Percentiles rank a stretch among this genome's conserved stretches.
phyloP scores from a whole-genome alignment of 2,113 vertebrate genomes.

The Lanius collurio region DNA sequence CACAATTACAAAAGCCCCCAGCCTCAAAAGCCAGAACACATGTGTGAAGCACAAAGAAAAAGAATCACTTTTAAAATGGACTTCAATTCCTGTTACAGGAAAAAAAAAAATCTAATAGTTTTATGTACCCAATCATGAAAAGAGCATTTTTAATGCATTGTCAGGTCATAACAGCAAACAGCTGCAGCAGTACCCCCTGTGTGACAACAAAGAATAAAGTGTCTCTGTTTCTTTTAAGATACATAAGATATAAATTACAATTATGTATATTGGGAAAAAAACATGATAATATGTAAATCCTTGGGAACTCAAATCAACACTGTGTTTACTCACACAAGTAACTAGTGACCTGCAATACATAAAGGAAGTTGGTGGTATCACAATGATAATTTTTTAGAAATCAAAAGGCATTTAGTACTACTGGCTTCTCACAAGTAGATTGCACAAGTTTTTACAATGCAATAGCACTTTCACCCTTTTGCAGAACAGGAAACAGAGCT shows the following conservation, averaged over 20 bases:
- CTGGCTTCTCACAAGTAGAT: not conserved
- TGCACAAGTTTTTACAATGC: not conserved
- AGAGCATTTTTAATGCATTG: not conserved
- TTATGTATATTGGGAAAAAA: not conserved
- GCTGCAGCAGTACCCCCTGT: not conserved
- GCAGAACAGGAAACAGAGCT: not conserved
- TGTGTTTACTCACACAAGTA: not conserved
- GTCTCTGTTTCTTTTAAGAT: not conserved
- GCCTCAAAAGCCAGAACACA: not conserved
- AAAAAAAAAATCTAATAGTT: not conserved
- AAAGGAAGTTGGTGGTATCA: not conserved
- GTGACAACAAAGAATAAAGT: not conserved
- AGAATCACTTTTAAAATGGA: not conserved
- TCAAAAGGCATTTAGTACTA: not conserved
- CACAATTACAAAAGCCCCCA: not conserved
- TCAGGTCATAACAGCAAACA: not conserved
- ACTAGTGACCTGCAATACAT: not conserved
- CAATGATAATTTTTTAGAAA: not conserved
- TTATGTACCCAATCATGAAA: not conserved
- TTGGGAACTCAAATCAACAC: not conserved
- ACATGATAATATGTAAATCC: fast-evolving
- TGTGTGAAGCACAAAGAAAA: not conserved
- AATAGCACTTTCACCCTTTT: not conserved
- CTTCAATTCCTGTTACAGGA: not conserved
- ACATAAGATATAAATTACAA: not conserved